These are phyloP conservation scores for Leptothorax acervorum DNA, from an alignment of 2,888 invertebrate species.

Conservation along the genomic window DNA sequence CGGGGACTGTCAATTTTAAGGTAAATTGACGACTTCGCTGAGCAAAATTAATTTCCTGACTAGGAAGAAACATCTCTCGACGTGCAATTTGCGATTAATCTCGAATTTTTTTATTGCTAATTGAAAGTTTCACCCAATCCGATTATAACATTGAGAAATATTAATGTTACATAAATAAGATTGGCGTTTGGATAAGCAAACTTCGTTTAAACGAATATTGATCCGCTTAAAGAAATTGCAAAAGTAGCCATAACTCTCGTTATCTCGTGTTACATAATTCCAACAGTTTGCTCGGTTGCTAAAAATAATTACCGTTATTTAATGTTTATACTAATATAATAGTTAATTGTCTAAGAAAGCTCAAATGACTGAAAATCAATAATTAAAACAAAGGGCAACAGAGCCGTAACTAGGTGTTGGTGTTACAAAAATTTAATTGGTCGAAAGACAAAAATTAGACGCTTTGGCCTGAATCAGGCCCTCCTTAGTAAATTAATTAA, in stretches of 20 bases:
- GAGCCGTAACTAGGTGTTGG: too few species aligned
- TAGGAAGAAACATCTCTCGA: neutral
- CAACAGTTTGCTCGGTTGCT: neutral
- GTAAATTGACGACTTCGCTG: neutral
- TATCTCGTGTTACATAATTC: neutral
- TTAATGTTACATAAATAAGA: neutral
- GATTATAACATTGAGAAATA: neutral
- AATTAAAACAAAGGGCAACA: too few species aligned
- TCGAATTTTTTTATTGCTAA: neutral
- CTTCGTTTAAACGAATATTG: neutral
- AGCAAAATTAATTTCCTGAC: neutral
- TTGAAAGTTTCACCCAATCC: neutral
- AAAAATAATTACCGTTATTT: neutral
- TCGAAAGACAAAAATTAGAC: too few species aligned
- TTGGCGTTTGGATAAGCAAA: neutral
- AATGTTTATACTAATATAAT: neutral
- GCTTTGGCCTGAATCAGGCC: too few species aligned
- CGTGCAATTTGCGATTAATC: neutral
- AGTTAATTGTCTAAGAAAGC: neutral
- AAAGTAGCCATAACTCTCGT: neutral
- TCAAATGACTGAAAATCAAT: too few species aligned
- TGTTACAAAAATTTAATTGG: too few species aligned
- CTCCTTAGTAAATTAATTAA: too few species aligned
- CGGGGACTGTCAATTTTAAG: slow-evolving; percentile 13
- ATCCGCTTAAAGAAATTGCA: neutral